Conservation (phyloP, 2,797 vertebrate species). For the Salarias fasciatus region DNA sequence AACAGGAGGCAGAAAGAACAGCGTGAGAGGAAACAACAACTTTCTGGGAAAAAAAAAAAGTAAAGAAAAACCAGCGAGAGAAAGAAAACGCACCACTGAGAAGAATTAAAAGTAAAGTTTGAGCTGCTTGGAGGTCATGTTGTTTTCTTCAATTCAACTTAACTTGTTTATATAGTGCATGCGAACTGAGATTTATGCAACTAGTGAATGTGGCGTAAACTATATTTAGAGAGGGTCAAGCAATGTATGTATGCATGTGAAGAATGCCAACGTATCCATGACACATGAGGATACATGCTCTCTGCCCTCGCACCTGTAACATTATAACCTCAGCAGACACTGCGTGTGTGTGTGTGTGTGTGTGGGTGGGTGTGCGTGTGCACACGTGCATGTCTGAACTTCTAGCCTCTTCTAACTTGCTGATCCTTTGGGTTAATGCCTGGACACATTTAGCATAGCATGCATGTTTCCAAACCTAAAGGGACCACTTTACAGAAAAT, state of each 20-base stretch:
- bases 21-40: constrained; percentile 32
- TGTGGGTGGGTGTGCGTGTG: constrained; percentile 1
- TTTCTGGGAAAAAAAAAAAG: constrained; percentile 21
- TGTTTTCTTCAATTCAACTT: constrained; percentile 24
- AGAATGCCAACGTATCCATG: constrained; percentile 74
- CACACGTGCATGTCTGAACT: constrained; percentile 32
- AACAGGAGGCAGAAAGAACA: constrained; percentile 64
- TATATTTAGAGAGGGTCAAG: constrained; percentile 72
- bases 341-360: not conserved
- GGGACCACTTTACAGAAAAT: constrained; percentile 5
- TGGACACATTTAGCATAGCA: constrained; percentile 48
- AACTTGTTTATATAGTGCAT: constrained; percentile 37
- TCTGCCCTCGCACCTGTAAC: constrained; percentile 78
- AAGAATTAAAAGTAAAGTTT: constrained; percentile 25
- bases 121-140: constrained; percentile 6
- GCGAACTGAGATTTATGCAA: constrained; percentile 32
- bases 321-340: constrained; percentile 60
- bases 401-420: constrained; percentile 44
- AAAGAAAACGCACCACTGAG: not conserved
- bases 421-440: constrained; percentile 46
- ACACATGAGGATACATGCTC: constrained; percentile 68
- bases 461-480: constrained; percentile 24
- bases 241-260: constrained; percentile 61
- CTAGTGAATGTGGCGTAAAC: constrained; percentile 47
- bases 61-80: constrained; percentile 5